A percentile compares a stretch with the other conserved stretches of the same genome.
Evolutionary conservation across 2,113 vertebrate genomes (phyloP).

Genomic region (Callocephalon fimbriatum): DNA sequence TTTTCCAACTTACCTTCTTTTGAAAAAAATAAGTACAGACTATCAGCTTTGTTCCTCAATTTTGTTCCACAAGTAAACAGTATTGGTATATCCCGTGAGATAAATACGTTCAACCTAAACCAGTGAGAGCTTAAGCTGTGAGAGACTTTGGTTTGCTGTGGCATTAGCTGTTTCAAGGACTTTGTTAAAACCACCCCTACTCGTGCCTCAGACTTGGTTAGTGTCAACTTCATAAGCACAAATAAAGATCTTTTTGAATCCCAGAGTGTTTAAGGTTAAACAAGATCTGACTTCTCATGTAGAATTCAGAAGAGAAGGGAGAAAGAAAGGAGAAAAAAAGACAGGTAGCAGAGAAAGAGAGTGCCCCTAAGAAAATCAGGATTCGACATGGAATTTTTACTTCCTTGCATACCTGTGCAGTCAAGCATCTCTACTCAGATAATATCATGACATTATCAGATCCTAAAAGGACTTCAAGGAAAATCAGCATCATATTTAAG

Average conservation of each 20-base stretch:
- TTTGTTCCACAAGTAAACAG: not conserved
- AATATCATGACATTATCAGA: not conserved
- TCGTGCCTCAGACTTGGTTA: not conserved
- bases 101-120: not conserved
- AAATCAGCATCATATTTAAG: not conserved
- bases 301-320: not conserved
- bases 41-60: not conserved
- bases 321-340: not conserved
- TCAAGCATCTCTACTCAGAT: not conserved
- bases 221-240: not conserved
- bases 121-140: not conserved
- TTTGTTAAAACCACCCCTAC: not conserved
- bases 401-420: not conserved
- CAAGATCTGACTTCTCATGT: not conserved
- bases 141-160: not conserved
- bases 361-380: not conserved
- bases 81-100: not conserved
- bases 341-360: not conserved
- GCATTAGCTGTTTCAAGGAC: not conserved
- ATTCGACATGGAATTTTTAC: not conserved
- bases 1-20: not conserved
- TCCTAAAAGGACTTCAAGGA: not conserved
- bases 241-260: not conserved
- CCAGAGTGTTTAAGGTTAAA: not conserved
- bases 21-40: not conserved